Evolutionary conservation across 2,113 vertebrate species (phyloP), one percentile per base, ranked within the genome.

Genomic region (Proteles cristata): DNA sequence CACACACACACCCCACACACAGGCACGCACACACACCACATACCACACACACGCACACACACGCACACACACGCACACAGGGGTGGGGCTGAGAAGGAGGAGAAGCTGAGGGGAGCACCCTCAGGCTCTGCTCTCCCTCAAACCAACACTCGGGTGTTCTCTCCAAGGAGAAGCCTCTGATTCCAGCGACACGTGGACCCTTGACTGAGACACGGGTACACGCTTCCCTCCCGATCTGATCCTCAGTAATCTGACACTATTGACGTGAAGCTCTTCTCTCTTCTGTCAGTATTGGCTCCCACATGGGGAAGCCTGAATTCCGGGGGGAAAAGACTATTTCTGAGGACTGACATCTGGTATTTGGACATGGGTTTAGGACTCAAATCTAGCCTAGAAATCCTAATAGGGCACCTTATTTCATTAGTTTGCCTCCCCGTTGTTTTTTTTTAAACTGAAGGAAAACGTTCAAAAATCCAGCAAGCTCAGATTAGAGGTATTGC

Each of bases 401-500:
- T 4, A 43, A 79, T 1, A n/a, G 2, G 5, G 0, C 1, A 35
- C 35, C 48, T 93, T 73, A 14, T n/a, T 81, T 55, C 28, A 23
- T 63, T 86, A 14, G 7, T 61, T 33, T 53, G 39, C 74, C n/a
- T 76, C 35, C 84, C 55, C 63, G 14, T 4, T 39, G 39, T 39
- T 39, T 73, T 90, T 43, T 45, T 76, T 28, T 48, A 28, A 85
- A 68, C 66, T 11, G 10, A 33, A 85, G 35, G 77, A 85, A 94
- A 92, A 66, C 28, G 45, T 58, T 92, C 35, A 79, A 53, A 79
- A 89, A 33, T 86, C 39, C 12, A 53, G 80, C 89, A 96, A 89
- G 25, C 33, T 76, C 63, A 84, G 77, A 94, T 92, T 94, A 55
- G 19, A 68, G 16, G 21, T 39, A 82, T 77, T 69, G 33, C 11